phyloP scores from a whole-genome alignment of 2,113 vertebrate species.

The Clinocottus analis region DNA sequence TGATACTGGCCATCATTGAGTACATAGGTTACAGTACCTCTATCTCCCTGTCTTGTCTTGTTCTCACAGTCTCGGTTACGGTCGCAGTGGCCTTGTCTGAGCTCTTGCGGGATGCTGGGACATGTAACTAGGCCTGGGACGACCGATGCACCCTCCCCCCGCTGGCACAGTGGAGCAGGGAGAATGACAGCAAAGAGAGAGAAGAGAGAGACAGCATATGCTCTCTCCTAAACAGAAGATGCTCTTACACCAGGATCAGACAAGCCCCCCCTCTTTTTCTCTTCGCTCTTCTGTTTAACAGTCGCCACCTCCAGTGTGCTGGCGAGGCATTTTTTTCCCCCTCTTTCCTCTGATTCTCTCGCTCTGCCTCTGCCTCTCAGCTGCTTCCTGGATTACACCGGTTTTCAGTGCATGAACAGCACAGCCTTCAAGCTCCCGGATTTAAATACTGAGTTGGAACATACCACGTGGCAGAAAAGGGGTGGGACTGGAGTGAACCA shows the following conservation, averaged over 20 bases:
- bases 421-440: constrained; percentile 68
- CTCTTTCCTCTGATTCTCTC: constrained; percentile 9
- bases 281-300: constrained; percentile 31
- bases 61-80: constrained; percentile 56
- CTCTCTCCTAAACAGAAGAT: constrained; percentile 36
- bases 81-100: constrained; percentile 63
- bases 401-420: constrained; percentile 62
- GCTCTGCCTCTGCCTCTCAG: constrained; percentile 43
- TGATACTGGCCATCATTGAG: constrained; percentile 17
- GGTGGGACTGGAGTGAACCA: constrained; percentile 57
- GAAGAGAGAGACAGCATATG: constrained; percentile 11
- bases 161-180: constrained; percentile 52
- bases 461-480: constrained; percentile 74
- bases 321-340: constrained; percentile 19
- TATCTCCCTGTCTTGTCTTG: constrained; percentile 57
- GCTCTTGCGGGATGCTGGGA: constrained; percentile 79
- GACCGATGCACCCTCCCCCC: constrained; percentile 72
- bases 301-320: constrained; percentile 30
- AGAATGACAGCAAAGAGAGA: constrained; percentile 67
- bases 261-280: constrained; percentile 21
- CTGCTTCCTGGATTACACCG: constrained; percentile 72
- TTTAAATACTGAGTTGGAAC: constrained; percentile 79
- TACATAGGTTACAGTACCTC: constrained; percentile 71
- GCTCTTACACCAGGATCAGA: constrained; percentile 29
- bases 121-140: constrained; percentile 78